A percentile compares a stretch with the other conserved stretches of the same genome.
Evolutionary conservation across 2,797 vertebrate genomes (phyloP).

Genomic region (Galagoides demidoff): DNA sequence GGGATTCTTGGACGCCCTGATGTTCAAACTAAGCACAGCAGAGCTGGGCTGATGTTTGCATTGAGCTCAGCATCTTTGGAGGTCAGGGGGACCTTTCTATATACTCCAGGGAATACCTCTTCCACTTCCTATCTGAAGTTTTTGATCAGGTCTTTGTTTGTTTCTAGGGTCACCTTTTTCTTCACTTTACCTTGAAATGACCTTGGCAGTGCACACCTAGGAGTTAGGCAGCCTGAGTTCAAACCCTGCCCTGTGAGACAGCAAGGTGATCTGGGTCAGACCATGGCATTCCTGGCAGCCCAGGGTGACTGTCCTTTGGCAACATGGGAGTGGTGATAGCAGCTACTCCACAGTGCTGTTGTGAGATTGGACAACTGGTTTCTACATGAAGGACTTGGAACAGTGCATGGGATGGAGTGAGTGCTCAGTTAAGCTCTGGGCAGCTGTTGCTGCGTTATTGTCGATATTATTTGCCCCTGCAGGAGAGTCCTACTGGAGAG

Average conservation of each 20-base stretch:
- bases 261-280: background rate
- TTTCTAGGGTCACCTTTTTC: background rate
- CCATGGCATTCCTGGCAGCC: background rate
- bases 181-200: constrained; percentile 23
- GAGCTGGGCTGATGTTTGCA: background rate
- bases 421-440: background rate
- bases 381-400: background rate
- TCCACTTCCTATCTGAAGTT: background rate
- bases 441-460: background rate
- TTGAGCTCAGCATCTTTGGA: background rate
- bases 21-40: background rate
- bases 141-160: background rate
- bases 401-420: background rate
- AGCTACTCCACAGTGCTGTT: background rate
- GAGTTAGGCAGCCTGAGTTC: background rate
- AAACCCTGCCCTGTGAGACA: background rate
- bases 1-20: background rate
- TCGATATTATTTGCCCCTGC: background rate
- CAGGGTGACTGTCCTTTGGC: background rate
- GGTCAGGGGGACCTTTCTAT: background rate
- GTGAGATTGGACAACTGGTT: background rate
- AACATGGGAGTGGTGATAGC: background rate
- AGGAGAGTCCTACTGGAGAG: background rate
- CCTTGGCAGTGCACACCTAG: background rate
- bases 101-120: background rate